Percentiles rank a stretch among this genome's conserved stretches.
These are phyloP conservation scores for Mystacornis crossleyi DNA, from an alignment of 2,113 vertebrate species.

Conservation along the genomic window DNA sequence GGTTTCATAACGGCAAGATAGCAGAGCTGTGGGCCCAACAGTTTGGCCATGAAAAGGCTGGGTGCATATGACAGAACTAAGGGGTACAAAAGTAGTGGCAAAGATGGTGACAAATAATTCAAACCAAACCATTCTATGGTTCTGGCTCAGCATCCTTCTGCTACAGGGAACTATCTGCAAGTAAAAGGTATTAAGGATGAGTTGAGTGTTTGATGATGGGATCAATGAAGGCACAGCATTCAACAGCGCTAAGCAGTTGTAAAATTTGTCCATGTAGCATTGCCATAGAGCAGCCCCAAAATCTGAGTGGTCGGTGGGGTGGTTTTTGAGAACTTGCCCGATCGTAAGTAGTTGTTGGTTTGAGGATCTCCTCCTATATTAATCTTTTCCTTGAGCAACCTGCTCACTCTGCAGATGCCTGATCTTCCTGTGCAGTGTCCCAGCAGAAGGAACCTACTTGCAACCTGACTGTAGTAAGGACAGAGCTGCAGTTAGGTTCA, in stretches of 20 bases:
- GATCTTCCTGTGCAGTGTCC: background rate
- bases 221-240: background rate
- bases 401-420: background rate
- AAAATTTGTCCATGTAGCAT: background rate
- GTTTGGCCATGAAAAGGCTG: background rate
- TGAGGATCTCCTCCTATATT: background rate
- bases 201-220: background rate
- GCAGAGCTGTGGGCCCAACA: background rate
- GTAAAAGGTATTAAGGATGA: background rate
- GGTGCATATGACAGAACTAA: background rate
- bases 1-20: background rate
- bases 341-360: background rate
- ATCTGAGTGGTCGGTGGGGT: background rate
- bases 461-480: background rate
- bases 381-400: background rate
- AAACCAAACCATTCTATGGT: background rate
- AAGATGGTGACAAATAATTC: background rate
- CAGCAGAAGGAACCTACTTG: background rate
- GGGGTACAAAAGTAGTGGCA: background rate
- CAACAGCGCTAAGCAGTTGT: background rate
- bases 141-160: background rate
- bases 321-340: background rate
- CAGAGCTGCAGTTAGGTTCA: background rate
- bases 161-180: background rate
- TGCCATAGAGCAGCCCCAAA: background rate